These are phyloP conservation scores for Dinocampus coccinellae DNA, from an alignment of 2,888 invertebrate genomes.

Conservation along the genomic window DNA sequence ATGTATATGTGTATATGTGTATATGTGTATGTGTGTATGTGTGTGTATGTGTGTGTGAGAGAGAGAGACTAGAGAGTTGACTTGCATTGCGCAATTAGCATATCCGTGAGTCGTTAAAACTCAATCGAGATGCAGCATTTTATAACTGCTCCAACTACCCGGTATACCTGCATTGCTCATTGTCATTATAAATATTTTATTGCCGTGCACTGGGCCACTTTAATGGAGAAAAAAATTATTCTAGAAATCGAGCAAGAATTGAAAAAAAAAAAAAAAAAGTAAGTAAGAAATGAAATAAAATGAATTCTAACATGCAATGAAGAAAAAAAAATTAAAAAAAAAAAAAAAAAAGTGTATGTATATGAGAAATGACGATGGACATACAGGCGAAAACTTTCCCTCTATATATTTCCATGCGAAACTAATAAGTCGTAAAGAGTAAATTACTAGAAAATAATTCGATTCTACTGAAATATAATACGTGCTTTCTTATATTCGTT, in stretches of 20 bases:
- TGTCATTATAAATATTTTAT: conserved; percentile 42
- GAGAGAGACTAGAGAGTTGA: conserved; percentile 37
- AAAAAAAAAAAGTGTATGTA: conserved; percentile 5
- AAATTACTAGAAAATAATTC: conserved; percentile 25
- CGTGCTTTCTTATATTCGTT: conserved; percentile 18
- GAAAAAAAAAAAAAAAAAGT: background rate
- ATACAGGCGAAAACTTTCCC: conserved; percentile 16
- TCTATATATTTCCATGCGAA: conserved; percentile 16
- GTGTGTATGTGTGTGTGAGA: background rate
- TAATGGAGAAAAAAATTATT: conserved; percentile 40
- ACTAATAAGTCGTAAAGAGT: conserved; percentile 21
- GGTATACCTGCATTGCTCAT: conserved; percentile 32
- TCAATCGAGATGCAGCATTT: conserved; percentile 51
- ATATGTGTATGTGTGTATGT: background rate
- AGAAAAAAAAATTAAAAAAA: too few relatives aligned
- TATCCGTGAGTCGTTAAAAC: conserved; percentile 52
- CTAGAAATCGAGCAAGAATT: conserved; percentile 30
- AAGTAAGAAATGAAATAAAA: conserved; percentile 1
- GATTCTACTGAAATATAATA: conserved; percentile 8
- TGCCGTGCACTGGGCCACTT: conserved; percentile 38
- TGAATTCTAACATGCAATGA: background rate
- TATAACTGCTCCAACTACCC: conserved; percentile 37
- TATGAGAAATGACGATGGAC: background rate
- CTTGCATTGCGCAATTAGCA: conserved; percentile 51
- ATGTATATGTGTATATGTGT: background rate